Base-by-base conservation (phyloP, 2,797 vertebrate genomes). In the Hoplostethus atlanticus region DNA sequence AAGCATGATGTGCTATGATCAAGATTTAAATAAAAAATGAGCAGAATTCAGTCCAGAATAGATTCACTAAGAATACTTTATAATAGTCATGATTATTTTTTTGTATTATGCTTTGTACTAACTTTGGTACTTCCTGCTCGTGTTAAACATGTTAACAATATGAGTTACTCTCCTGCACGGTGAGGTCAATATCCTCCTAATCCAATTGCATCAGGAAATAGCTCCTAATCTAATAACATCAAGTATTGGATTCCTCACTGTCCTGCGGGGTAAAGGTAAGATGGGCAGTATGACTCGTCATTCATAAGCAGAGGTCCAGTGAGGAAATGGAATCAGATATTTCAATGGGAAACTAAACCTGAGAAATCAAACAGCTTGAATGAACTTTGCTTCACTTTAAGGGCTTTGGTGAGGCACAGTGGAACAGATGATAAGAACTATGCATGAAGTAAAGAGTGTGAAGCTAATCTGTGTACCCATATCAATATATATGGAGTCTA, bases 171-270 rank as follows among this genome's bases (percentile, higher is more conserved):
- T 76, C 47, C 62, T 84, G 73, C 73, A 61, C 65, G 69, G 84
- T 89, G 84, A 83, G 83, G 91, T 88, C 84, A 89, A 58, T 67
- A 68, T 48, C 47, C 44, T 64, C 21, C 75, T 91, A 89, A 94
- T 91, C 80, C 42, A 73, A 92, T 95, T 83, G 81, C 70, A 64
- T 86, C 86, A 92, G 93, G 93, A 94, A 94, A 94, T 94, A 87
- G 84, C 67, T 79, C 54, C 69, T 92, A 92, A 94, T 93, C 64
- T 73, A 80, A 93, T 94, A 83, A 87, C 44, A 36, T 73, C 51
- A 78, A 73, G 86, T 85, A 84, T 82, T 91, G 73, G 80, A 91
- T 90, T 93, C 80, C 89, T 86, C 87, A 15, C 58, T 31, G 16
- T 38, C 17, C 75, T 83, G 66, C 70, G 79, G 55, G 72, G 52